These are phyloP conservation scores for Xiphophorus couchianus DNA, from an alignment of 2,113 vertebrate genomes.

Conservation along the genomic window DNA sequence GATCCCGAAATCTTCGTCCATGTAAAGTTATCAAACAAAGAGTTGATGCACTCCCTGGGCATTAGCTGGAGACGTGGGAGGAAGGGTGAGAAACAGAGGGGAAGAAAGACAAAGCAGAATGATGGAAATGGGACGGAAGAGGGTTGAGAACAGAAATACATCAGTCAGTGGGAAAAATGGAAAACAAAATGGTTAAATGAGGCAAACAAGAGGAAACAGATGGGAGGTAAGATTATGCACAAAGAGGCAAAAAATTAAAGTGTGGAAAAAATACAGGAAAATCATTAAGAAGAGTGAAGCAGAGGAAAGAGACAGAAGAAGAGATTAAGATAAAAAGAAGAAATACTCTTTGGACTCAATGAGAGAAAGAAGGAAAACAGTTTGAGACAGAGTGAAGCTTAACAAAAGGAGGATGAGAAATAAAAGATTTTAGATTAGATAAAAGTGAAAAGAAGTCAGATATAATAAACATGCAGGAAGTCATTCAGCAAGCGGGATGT, in stretches of 20 bases:
- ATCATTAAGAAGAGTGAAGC: neutral
- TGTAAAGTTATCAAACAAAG: constrained; percentile 94
- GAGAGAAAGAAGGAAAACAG: neutral
- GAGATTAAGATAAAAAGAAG: neutral
- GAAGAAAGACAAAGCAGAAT: no score
- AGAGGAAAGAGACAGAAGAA: neutral
- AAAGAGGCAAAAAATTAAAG: rapidly evolving
- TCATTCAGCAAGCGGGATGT: constrained; percentile 27
- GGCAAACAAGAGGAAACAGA: neutral
- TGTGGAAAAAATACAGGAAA: neutral
- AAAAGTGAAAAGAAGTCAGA: constrained; percentile 1
- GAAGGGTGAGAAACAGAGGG: neutral
- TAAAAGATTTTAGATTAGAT: neutral
- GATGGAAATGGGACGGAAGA: neutral
- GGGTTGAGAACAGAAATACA: neutral
- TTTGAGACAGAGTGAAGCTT: no score
- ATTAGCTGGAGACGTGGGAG: constrained; percentile 81
- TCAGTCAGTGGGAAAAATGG: neutral
- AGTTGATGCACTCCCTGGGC: constrained; percentile 94
- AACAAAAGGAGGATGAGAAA: neutral
- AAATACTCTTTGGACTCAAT: neutral
- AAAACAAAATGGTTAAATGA: neutral
- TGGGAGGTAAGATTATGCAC: neutral
- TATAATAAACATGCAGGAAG: constrained; percentile 33
- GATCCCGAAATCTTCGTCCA: constrained; percentile 85